Evolutionary conservation across 2,113 vertebrate genomes (phyloP), one percentile per base, ranked within the genome.

Genomic region (Hystrix brachyura): DNA sequence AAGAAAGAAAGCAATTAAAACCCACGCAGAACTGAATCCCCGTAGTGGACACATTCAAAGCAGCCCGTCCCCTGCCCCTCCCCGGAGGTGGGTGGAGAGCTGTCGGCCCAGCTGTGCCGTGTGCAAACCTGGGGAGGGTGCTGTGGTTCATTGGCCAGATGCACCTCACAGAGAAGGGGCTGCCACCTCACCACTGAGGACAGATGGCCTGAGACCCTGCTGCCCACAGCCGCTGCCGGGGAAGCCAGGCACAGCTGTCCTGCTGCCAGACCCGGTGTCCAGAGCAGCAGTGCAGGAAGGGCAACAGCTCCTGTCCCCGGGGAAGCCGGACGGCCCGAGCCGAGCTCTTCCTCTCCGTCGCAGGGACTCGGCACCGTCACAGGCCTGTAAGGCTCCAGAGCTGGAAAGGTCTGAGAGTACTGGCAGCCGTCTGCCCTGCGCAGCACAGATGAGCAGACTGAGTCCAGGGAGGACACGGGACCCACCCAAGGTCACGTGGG

Each of bases 391-490:
- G 48, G 21, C 62, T 82, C 0, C 21, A 17, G 27, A 90, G 10
- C 53, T 53, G 10, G 59, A 55, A 83, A 67, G 15, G 5, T 34
- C 83, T 72, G 23, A 64, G 43, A n/a, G 23, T 34, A n/a, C 51
- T 27, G 72, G 62, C 14, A 46, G 46, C 34, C 17, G 55, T 48
- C 32, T 34, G 14, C 23, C 48, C 80, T 89, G 92, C n/a, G 12
- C 95, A 94, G 87, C 92, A 74, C 84, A 94, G 76, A 95, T 72
- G 80, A 94, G 59, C 74, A 96, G 32, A 95, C 92, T 87, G 69
- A 96, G 84, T 64, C 90, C 48, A 85, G 48, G 74, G 27, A 93
- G 48, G 76, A 12, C 71, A 34, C 13, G 12, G 80, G 83, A 95
- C 53, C 95, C 55, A 18, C 18, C 51, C 57, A 71, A 62, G 83